phyloP scores from a whole-genome alignment of 1,140 invertebrate species.

The Drosophila asahinai region DNA sequence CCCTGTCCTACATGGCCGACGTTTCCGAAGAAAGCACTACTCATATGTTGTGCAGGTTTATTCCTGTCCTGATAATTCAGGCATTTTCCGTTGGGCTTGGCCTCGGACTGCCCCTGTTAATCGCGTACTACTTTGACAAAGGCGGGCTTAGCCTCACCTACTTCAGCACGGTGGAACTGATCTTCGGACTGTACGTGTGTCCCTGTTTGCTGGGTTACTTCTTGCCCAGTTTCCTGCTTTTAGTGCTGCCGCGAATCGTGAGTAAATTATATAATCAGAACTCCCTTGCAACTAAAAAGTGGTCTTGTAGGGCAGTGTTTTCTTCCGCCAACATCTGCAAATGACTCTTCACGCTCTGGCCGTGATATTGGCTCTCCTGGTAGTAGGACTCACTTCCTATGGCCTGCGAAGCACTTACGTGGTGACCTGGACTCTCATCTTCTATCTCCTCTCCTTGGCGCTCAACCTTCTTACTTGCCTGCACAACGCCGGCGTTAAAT shows the following conservation, averaged over 20 bases:
- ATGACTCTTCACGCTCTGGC: slow-evolving; percentile 59
- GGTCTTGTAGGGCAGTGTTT: background rate
- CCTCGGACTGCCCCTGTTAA: slow-evolving; percentile 85
- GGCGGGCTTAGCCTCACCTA: slow-evolving; percentile 88
- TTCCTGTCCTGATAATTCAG: slow-evolving; percentile 52
- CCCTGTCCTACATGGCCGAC: slow-evolving; percentile 55
- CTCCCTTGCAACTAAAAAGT: background rate
- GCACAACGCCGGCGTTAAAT: slow-evolving; percentile 86
- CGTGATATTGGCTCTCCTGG: slow-evolving; percentile 48
- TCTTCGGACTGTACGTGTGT: slow-evolving; percentile 86
- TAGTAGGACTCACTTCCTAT: slow-evolving; percentile 28
- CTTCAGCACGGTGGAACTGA: slow-evolving; percentile 88
- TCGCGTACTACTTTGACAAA: slow-evolving; percentile 84
- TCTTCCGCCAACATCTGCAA: slow-evolving; percentile 51
- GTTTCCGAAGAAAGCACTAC: slow-evolving; percentile 35
- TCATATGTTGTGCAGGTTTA: slow-evolving; percentile 45
- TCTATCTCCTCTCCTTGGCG: slow-evolving; percentile 49
- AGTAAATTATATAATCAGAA: background rate
- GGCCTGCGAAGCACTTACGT: slow-evolving; percentile 62
- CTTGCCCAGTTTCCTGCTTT: slow-evolving; percentile 75
- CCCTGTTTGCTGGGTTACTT: slow-evolving; percentile 47
- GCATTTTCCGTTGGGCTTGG: slow-evolving; percentile 76
- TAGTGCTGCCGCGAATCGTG: slow-evolving; percentile 55
- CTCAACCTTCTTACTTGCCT: slow-evolving; percentile 59
- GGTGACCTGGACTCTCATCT: slow-evolving; percentile 42